These are phyloP conservation scores for Drosophila meridiana DNA, from an alignment of 2,888 invertebrate genomes.

Conservation along the genomic window DNA sequence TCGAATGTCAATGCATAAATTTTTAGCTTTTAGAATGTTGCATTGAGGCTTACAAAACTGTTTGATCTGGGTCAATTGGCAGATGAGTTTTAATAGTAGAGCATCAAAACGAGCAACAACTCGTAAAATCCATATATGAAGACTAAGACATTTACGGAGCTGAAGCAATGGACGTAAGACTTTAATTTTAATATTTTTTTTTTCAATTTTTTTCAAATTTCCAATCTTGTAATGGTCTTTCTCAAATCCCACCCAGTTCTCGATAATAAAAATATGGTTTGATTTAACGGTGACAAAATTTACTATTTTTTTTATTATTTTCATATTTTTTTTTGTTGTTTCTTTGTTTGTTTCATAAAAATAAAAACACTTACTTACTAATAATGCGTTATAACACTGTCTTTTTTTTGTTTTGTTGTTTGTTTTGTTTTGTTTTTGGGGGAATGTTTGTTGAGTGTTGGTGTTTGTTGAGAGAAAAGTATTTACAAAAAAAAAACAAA, in stretches of 20 bases:
- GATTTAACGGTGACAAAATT: slow-evolving; percentile 85
- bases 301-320: slow-evolving; percentile 85
- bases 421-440: slow-evolving; percentile 9
- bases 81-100: neutral
- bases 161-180: neutral
- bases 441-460: slow-evolving; percentile 36
- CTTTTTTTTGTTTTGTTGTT: slow-evolving; percentile 38
- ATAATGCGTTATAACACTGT: slow-evolving; percentile 81
- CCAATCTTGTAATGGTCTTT: neutral
- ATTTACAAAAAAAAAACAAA: slow-evolving; percentile 77
- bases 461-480: slow-evolving; percentile 74
- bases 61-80: slow-evolving; percentile 6
- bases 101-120: neutral
- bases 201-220: neutral
- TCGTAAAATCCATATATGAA: neutral
- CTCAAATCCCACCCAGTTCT: neutral
- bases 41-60: neutral
- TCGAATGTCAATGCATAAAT: slow-evolving; percentile 21
- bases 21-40: slow-evolving; percentile 38
- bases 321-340: slow-evolving; percentile 84
- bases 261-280: slow-evolving; percentile 8
- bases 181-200: neutral
- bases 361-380: slow-evolving; percentile 84
- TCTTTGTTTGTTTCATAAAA: slow-evolving; percentile 85
- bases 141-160: neutral